Percentiles rank a stretch among this genome's conserved stretches.
phyloP scores from a whole-genome alignment of 2,113 vertebrate species.

The Regulus satrapa region DNA sequence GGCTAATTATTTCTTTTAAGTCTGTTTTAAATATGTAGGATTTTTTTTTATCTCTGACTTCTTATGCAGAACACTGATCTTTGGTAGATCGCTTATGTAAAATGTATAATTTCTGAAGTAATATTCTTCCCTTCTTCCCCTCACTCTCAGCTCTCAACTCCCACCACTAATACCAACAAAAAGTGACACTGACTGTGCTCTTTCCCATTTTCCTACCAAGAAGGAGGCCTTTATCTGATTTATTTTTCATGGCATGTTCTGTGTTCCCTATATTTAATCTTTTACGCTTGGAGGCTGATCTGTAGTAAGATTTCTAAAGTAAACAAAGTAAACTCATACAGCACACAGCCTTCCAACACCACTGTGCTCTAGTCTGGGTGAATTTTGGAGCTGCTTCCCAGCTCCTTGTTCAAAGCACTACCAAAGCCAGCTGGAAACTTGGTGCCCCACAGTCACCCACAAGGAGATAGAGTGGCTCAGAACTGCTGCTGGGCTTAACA shows the following conservation, averaged over 20 bases:
- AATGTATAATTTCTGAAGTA: background rate
- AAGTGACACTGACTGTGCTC: background rate
- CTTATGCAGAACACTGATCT: background rate
- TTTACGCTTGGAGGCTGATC: background rate
- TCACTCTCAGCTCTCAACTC: background rate
- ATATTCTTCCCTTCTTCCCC: background rate
- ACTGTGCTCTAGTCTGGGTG: background rate
- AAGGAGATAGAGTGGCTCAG: background rate
- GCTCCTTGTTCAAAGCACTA: rapidly evolving
- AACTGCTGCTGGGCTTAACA: background rate
- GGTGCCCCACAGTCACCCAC: background rate
- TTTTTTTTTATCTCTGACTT: background rate
- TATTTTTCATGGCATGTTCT: background rate
- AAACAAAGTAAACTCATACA: background rate
- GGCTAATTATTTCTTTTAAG: background rate
- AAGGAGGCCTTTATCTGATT: background rate
- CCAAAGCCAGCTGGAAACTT: background rate
- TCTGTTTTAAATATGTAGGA: background rate
- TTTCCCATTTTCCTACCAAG: background rate
- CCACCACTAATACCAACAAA: background rate
- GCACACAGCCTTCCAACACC: background rate
- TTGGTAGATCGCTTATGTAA: background rate
- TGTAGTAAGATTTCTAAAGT: background rate
- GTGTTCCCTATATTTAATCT: background rate
- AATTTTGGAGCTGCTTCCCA: background rate